A percentile compares a stretch with the other conserved stretches of the same genome.
These are phyloP conservation scores for Sminthurides bifidus DNA, from an alignment of 1,140 invertebrate species.

Conservation along the genomic window DNA sequence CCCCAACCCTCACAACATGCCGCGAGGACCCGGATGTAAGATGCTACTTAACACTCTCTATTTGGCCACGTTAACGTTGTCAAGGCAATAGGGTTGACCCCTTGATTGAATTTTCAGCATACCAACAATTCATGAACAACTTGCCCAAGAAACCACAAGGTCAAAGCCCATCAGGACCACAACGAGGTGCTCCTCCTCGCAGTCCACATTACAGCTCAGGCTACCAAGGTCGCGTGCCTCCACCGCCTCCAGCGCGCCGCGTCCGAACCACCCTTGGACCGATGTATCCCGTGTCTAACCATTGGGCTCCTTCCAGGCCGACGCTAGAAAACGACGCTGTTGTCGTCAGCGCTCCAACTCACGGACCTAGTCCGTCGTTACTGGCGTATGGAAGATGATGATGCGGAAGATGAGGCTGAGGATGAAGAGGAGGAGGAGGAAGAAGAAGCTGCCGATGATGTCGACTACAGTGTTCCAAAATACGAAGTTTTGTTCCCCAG, in stretches of 20 bases:
- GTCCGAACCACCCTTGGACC: neutral
- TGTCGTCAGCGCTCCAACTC: neutral
- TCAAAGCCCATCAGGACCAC: neutral
- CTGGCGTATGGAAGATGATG: neutral
- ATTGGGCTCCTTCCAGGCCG: neutral
- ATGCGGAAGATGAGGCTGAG: slow-evolving; percentile 2
- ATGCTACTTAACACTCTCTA: neutral
- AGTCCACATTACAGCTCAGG: too few relatives aligned
- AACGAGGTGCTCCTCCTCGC: too few relatives aligned
- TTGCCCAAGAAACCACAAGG: neutral
- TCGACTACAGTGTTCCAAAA: neutral
- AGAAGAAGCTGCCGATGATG: neutral
- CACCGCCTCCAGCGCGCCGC: neutral
- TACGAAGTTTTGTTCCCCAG: neutral
- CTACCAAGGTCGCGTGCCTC: neutral
- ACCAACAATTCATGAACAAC: neutral
- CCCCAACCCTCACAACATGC: neutral
- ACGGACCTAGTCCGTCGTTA: neutral
- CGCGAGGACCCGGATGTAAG: neutral
- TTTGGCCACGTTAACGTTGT: neutral
- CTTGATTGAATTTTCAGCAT: too few relatives aligned
- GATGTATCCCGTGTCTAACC: neutral
- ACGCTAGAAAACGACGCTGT: neutral
- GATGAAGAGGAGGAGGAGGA: neutral
- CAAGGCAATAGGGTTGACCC: too few relatives aligned